Base-by-base conservation (phyloP, 2,888 invertebrate genomes). In the Drosophila nigricruria region DNA sequence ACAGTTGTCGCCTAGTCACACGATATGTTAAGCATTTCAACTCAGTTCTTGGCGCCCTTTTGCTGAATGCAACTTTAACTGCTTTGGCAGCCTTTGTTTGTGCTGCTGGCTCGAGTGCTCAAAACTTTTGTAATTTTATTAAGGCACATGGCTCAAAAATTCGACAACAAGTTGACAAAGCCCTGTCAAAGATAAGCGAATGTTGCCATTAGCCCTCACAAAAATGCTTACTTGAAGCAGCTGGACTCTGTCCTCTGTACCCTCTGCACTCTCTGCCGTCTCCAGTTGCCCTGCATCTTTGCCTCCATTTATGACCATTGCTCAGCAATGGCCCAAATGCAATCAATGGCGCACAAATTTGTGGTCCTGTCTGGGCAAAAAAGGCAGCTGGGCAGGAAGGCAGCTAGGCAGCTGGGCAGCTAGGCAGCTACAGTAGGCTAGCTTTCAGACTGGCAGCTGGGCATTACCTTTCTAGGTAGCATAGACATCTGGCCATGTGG, bases 81-180 rank as follows among this genome's bases (percentile, higher is more conserved):
- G 70, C 61, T 53, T 60, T 70, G 34, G 14, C 45, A 38, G 56
- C 47, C 49, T 62, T 78, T 78, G 78, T 78, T 68, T 65, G 56
- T 56, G 40, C 73, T 77, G 58, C 40, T 34, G 49, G 23, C 56
- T 54, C 49, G 68, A 68, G 57, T 64, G 65, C 65, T 43, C 42
- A 32, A 64, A 86, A 89, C 73, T 89, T 84, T 84, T 63, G 83
- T 80, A 88, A 82, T 88, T 75, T 81, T 84, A 82, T 88, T 84
- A 68, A 64, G 77, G 67, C 71, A 71, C 52, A 71, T 72, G 58
- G 54, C 65, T 49, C 54, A 72, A 64, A 76, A 67, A 72, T 62
- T 52, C 56, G 62, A 76, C 77, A 72, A 69, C 64, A 80, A 77
- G 53, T 72, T 80, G 78, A 66, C 78, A 77, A 78, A 76, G 80